Evolutionary conservation across 2,888 invertebrate species (phyloP), one percentile per base, ranked within the genome.

Genomic region (Diloba caeruleocephala): DNA sequence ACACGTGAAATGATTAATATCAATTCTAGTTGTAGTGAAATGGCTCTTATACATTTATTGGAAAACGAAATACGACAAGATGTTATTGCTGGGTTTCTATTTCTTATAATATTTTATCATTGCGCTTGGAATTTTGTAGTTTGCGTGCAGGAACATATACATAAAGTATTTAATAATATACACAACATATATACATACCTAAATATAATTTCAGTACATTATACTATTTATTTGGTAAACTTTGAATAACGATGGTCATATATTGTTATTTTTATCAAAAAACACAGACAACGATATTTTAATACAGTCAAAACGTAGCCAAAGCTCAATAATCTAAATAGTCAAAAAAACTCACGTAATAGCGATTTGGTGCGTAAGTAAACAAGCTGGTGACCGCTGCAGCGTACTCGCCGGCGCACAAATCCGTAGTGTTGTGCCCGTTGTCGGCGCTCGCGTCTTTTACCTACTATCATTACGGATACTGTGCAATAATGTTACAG

Each of bases 401-500:
- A 37, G 62, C 69, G 74, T 62, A 56, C 74, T 65, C 64, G 54
- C 15, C 71, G 68, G 55, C 67, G 65, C 57, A 67, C 74, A 56
- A 52, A 67, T 58, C 56, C 44, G 54, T 67, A 63, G 72, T 81
- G 79, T 61, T 42, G 34, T 38, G 37, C 43, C 33, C 17, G 13
- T 39, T 37, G 57, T 31, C 50, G 36, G 48, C 46, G 43, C 55
- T 19, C 33, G 42, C 52, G 67, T 60, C 60, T 57, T 57, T 59
- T 52, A n/a, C n/a, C n/a, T n/a, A 58, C 58, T 62, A 58, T 49
- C 53, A 55, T 53, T 64, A 56, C 53, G 57, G 57, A 55, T 44
- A 71, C 71, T 78, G 65, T 73, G 76, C 78, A 79, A 79, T 67
- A 71, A 19, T 52, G 65, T 48, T 39, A 50, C 46, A 37, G 46